Base-by-base conservation (phyloP, 1,140 invertebrate genomes). In the Pogonomyrmex barbatus region DNA sequence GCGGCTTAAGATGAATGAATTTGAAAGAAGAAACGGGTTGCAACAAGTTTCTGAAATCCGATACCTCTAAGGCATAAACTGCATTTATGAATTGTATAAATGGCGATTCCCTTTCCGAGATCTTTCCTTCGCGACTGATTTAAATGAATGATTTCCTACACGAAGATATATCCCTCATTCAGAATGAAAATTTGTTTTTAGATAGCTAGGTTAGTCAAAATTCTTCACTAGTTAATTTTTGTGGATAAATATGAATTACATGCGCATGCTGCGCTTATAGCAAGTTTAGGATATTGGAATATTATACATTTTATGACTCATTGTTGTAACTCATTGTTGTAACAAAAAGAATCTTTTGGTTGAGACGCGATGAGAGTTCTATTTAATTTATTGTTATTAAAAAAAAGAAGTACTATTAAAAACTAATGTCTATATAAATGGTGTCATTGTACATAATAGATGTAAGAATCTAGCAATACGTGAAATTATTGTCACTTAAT, bases 371-470 rank as follows among this genome's bases (percentile, higher is more conserved):
- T 52, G 67, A 88, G 86, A 91, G 71, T 86, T 92, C 84, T 93
- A 93, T 93, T 93, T 94, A 94, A 94, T 94, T 94, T 93, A 94
- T 93, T 94, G 91, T 93, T 93, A 89, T 89, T 90, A 86, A 90
- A 88, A 70, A 83, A 88, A 75, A 42, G 56, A 75, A 42, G 56
- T 91, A 92, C 84, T 89, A 91, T 88, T 90, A 83, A 88, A 92
- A 67, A 89, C 45, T 88, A 92, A 89, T 88, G 88, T 92, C 88
- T 93, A 88, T 90, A 87, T 91, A 89, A 92, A 92, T 93, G 93
- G 92, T 94, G 94, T 95, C 92, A 93, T 94, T 95, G 94, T 95
- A 94, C 90, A 94, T 95, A 95, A 94, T 95, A 94, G 92, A 92
- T 91, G 89, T 94, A 91, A 92, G 93, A 91, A 65, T 78, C 88